Conservation (phyloP, 2,113 vertebrate species). For the Melanostigma gelatinosum region DNA sequence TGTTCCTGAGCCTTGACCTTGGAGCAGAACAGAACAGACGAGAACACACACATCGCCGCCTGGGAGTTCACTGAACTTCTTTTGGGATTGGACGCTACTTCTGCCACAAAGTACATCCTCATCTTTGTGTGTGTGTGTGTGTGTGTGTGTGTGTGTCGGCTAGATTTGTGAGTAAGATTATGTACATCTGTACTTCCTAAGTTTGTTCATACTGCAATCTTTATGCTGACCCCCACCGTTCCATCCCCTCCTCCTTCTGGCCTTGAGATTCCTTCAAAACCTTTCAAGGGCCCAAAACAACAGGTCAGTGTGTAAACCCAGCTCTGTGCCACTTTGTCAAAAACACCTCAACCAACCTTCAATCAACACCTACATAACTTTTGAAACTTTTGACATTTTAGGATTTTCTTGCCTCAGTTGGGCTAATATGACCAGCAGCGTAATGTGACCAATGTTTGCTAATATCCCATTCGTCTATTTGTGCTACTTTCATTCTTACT, state of each 20-base stretch:
- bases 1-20: conserved; percentile 72
- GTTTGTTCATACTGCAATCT: conserved; percentile 13
- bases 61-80: conserved; percentile 34
- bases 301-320: conserved; percentile 31
- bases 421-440: neutral
- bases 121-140: neutral
- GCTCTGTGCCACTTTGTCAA: conserved; percentile 6
- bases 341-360: neutral
- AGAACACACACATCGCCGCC: conserved; percentile 62
- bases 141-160: neutral
- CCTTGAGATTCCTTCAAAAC: conserved; percentile 67
- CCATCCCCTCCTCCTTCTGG: neutral
- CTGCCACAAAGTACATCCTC: conserved; percentile 24
- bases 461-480: neutral
- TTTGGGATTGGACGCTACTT: conserved; percentile 31
- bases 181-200: neutral
- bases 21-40: conserved; percentile 40
- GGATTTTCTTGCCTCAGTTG: neutral
- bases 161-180: neutral
- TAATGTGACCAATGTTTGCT: neutral
- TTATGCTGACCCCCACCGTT: neutral
- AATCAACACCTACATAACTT: neutral
- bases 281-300: conserved; percentile 45
- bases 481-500: neutral
- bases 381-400: neutral